Percentiles rank a stretch among this genome's conserved stretches.
phyloP scores from a whole-genome alignment of 2,797 vertebrate species.

The Erpetoichthys calabaricus region DNA sequence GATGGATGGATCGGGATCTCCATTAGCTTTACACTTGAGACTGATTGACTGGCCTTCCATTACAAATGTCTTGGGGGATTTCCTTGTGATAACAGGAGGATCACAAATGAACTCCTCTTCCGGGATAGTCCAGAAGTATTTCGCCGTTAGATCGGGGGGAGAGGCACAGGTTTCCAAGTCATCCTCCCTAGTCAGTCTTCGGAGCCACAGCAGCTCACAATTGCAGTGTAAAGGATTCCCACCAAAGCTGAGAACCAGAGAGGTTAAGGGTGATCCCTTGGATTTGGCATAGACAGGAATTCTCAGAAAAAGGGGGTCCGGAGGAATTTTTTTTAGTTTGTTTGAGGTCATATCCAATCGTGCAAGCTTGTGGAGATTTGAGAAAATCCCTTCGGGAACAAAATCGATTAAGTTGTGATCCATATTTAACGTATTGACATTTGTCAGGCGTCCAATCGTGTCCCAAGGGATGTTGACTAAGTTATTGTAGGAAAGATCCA shows the following conservation, averaged over 20 bases:
- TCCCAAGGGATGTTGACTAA: constrained; percentile 67
- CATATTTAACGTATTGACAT: constrained; percentile 72
- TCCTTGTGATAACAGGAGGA: constrained; percentile 68
- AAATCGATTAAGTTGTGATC: constrained; percentile 77
- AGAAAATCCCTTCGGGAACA: constrained; percentile 72
- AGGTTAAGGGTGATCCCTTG: constrained; percentile 56
- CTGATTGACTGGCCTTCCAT: constrained; percentile 59
- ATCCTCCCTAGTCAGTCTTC: constrained; percentile 67
- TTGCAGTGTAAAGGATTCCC: constrained; percentile 81
- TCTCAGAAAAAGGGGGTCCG: constrained; percentile 67
- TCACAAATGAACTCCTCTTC: constrained; percentile 81
- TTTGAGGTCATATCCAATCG: constrained; percentile 82
- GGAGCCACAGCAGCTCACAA: constrained; percentile 74
- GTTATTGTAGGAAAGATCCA: constrained; percentile 79
- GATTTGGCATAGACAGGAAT: constrained; percentile 72
- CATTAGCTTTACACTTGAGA: constrained; percentile 58
- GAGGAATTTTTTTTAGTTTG: constrained; percentile 77
- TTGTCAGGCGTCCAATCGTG: constrained; percentile 58
- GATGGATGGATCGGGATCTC: constrained; percentile 58
- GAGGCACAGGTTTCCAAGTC: constrained; percentile 82
- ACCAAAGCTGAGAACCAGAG: constrained; percentile 70
- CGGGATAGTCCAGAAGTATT: constrained; percentile 77
- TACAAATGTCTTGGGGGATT: constrained; percentile 50
- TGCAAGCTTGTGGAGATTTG: constrained; percentile 70
- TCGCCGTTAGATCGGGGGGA: constrained; percentile 59